A percentile compares a stretch with the other conserved stretches of the same genome.
Evolutionary conservation across 35 echinoderm and acorn worm genomes (phyloP).

Genomic region (Ophioderma brevispina): DNA sequence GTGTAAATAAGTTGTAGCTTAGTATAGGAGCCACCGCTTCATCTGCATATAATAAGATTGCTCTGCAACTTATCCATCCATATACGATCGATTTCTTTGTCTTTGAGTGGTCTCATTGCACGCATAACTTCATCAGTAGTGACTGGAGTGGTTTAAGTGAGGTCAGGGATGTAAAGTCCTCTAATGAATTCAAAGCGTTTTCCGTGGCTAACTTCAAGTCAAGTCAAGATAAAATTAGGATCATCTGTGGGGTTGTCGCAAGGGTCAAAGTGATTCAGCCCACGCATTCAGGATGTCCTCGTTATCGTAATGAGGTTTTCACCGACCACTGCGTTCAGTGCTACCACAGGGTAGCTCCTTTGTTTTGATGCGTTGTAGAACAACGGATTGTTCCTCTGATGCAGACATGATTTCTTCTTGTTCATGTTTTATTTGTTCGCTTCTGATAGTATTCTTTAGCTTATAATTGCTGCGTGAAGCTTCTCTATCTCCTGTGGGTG

Average conservation of each 20-base stretch:
- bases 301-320: not conserved
- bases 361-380: not conserved
- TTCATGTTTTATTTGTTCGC: not conserved
- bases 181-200: not conserved
- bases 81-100: not conserved
- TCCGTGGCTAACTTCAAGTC: not conserved
- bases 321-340: not conserved
- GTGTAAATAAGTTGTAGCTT: not conserved
- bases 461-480: not conserved
- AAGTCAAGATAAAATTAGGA: not conserved
- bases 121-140: not conserved
- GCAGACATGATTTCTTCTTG: not conserved
- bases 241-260: not conserved
- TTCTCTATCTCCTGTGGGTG: not conserved
- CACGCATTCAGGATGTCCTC: not conserved
- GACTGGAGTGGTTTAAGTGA: not conserved
- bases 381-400: not conserved
- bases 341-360: not conserved
- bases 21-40: not conserved
- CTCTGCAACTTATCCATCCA: not conserved
- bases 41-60: not conserved
- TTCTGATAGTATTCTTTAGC: not conserved
- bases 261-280: not conserved
- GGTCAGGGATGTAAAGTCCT: not conserved
- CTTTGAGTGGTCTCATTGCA: not conserved